These are phyloP conservation scores for Oreonectes daqikongensis DNA, from an alignment of 2,797 vertebrate genomes.

Conservation along the genomic window DNA sequence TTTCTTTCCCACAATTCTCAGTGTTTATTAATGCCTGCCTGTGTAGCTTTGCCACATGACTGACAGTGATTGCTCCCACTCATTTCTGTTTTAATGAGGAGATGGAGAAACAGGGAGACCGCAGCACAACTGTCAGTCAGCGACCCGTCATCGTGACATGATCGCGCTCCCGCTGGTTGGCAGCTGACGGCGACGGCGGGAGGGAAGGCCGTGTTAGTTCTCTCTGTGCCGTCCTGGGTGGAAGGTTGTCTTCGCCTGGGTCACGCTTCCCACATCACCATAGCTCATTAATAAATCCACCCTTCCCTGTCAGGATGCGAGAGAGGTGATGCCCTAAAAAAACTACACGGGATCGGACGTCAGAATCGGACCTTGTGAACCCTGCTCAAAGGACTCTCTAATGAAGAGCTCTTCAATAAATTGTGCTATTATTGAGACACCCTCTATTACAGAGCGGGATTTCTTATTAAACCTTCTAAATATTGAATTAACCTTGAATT, in stretches of 20 bases:
- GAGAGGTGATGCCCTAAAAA: constrained; percentile 29
- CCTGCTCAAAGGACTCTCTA: constrained; percentile 39
- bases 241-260: constrained; percentile 38
- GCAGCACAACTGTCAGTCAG: constrained; percentile 59
- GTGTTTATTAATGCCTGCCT: constrained; percentile 52
- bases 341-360: constrained; percentile 47
- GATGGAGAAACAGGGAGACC: constrained; percentile 52
- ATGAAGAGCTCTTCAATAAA: constrained; percentile 44
- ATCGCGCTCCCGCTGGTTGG: constrained; percentile 32
- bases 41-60: constrained; percentile 52
- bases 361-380: constrained; percentile 37
- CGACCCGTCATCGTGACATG: constrained; percentile 43
- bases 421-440: constrained; percentile 24
- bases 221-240: constrained; percentile 28
- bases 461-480: constrained; percentile 42
- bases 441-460: constrained; percentile 16
- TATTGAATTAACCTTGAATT: constrained; percentile 38
- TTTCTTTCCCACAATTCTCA: constrained; percentile 16
- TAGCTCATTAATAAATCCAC: constrained; percentile 52
- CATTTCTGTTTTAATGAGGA: constrained; percentile 69
- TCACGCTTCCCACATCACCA: constrained; percentile 33
- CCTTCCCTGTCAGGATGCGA: constrained; percentile 30
- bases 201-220: constrained; percentile 40
- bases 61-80: constrained; percentile 67
- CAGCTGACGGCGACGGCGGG: not conserved